A percentile compares a stretch with the other conserved stretches of the same genome.
These are phyloP conservation scores for Caenorhabditis zanzibari DNA, from an alignment of 2,888 invertebrate genomes.

Conservation along the genomic window DNA sequence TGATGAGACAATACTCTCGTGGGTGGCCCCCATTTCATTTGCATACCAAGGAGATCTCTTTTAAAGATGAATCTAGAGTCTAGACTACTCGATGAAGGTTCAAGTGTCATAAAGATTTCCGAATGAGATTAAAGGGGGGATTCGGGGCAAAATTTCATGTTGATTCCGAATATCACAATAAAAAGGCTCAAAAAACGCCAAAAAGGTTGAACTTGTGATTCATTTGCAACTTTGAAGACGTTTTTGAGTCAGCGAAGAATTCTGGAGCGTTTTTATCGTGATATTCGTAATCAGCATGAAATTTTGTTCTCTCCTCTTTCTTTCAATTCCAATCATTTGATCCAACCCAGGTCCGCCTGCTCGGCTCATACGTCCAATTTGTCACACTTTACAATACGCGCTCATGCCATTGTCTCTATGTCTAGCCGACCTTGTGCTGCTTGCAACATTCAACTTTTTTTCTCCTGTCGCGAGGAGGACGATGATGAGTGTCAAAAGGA, in stretches of 20 bases:
- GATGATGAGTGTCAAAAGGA: slow-evolving; percentile 48
- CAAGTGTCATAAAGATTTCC: slow-evolving; percentile 37
- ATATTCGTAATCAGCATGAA: too few relatives aligned
- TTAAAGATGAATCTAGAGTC: slow-evolving; percentile 36
- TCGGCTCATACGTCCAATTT: slow-evolving; percentile 29
- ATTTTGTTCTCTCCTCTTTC: not conserved
- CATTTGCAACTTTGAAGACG: too few relatives aligned
- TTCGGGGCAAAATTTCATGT: too few relatives aligned
- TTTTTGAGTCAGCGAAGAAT: too few relatives aligned
- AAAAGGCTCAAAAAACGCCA: too few relatives aligned
- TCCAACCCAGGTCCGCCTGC: not conserved
- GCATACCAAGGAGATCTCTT: slow-evolving; percentile 27
- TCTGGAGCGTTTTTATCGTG: too few relatives aligned
- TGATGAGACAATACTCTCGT: slow-evolving; percentile 52
- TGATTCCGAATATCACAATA: too few relatives aligned
- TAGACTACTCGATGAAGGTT: not conserved
- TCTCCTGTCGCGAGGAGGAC: slow-evolving; percentile 3
- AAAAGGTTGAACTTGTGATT: too few relatives aligned
- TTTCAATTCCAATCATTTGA: not conserved
- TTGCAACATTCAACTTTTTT: slow-evolving; percentile 1
- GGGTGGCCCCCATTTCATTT: slow-evolving; percentile 52
- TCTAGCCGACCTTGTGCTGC: not conserved
- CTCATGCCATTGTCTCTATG: not conserved
- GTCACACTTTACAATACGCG: slow-evolving; percentile 48
- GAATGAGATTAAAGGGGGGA: slow-evolving; percentile 16